Evolutionary conservation across 2,888 invertebrate genomes (phyloP), one percentile per base, ranked within the genome.

Genomic region (Netelia fuscicornis): DNA sequence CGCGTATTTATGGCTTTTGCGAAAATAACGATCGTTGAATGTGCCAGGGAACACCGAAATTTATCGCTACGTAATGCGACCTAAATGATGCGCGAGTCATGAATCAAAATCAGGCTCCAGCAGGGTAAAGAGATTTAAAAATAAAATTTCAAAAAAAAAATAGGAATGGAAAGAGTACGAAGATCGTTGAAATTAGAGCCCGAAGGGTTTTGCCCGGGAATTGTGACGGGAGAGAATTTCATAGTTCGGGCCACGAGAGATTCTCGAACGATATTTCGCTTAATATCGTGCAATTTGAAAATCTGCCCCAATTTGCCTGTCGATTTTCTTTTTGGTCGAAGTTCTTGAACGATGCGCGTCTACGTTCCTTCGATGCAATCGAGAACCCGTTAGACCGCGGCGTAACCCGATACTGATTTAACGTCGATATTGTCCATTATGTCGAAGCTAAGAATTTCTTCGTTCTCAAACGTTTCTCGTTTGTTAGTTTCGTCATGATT

Each of bases 51-150:
- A 86, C 83, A 81, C 85, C 86, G 81, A 88, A 89, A 91, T 91
- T 90, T 90, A 91, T 91, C 83, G 90, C 86, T 83, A 86, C 85
- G 88, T 89, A 89, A 91, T 90, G 89, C 88, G 89, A 78, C 88
- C 86, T 84, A 89, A 90, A 90, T 89, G 90, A 90, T 86, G 90
- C 89, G 84, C 88, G 85, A 86, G 86, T 87, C 87, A 86, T 89
- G 89, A 89, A 90, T 91, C 89, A 89, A 91, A 90, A 91, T 91
- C 88, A 88, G 75, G 81, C 56, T 56, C 44, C 58, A 20, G 77
- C 52, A 25, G 20, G 82, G 76, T 79, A 81, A 83, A 86, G 83
- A 75, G 71, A 81, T 83, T 81, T 74, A 67, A 54, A 48, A 30
- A 58, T 64, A 78, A 70, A 72, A 70, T 30, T 3, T 3, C 30